Percentiles rank a stretch among this genome's conserved stretches.
phyloP scores from a whole-genome alignment of 2,113 vertebrate genomes.

The Cephalopterus ornatus region DNA sequence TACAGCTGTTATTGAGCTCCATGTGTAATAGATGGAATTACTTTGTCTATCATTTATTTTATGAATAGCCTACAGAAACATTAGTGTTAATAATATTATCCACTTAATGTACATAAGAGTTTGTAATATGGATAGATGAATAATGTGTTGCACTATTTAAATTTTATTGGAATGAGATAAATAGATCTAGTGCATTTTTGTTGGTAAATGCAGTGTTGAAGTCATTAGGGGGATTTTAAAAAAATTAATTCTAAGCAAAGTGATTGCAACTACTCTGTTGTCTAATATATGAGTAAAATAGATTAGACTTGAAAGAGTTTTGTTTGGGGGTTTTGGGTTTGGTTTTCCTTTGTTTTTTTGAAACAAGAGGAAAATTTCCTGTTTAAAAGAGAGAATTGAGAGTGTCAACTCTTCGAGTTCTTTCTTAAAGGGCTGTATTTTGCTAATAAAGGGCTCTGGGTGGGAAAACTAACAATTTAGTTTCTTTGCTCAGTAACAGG shows the following conservation, averaged over 20 bases:
- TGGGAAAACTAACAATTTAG: background rate
- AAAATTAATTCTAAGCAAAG: background rate
- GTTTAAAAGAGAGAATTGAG: background rate
- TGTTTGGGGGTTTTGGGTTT: background rate
- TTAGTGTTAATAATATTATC: slow-evolving; percentile 54
- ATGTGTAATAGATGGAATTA: slow-evolving; percentile 50
- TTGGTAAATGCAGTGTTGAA: background rate
- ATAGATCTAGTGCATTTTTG: background rate
- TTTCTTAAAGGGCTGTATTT: background rate
- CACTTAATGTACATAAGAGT: slow-evolving; percentile 50
- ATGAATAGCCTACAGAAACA: slow-evolving; percentile 51
- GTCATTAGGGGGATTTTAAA: background rate
- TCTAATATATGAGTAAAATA: background rate
- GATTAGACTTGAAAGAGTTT: background rate
- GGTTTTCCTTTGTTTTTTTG: background rate
- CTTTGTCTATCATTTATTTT: slow-evolving; percentile 50
- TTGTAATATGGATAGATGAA: slow-evolving; percentile 43
- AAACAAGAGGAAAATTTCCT: background rate
- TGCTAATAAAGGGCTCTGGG: background rate
- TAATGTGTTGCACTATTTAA: slow-evolving; percentile 34
- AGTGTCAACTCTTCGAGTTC: background rate
- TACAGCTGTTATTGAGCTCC: slow-evolving; percentile 41
- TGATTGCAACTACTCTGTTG: background rate
- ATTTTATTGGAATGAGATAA: slow-evolving; percentile 44
- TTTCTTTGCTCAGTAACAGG: background rate